Evolutionary conservation across 2,888 invertebrate species (phyloP).

Genomic region (Empis livida): DNA sequence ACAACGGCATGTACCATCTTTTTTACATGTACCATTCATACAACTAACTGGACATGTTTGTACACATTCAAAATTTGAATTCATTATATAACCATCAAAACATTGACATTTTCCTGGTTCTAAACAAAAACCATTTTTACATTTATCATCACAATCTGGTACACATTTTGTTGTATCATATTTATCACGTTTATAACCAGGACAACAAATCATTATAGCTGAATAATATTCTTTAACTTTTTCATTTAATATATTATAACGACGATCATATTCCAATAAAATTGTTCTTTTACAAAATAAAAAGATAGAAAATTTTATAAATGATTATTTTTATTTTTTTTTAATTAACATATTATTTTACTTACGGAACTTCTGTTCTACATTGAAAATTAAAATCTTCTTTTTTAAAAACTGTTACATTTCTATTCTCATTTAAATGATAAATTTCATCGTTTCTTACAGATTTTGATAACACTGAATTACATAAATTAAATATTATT

Average conservation of each 20-base stretch:
- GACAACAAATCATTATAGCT: slow-evolving; percentile 54
- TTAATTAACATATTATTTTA: too few relatives aligned
- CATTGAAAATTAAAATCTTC: too few relatives aligned
- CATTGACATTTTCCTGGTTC: slow-evolving; percentile 26
- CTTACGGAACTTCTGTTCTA: too few relatives aligned
- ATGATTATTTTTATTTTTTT: too few relatives aligned
- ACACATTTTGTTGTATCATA: slow-evolving; percentile 40
- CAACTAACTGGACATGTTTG: slow-evolving; percentile 37
- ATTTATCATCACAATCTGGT: slow-evolving; percentile 33
- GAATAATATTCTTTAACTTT: neutral
- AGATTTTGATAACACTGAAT: too few relatives aligned
- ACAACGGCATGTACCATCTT: slow-evolving; percentile 49
- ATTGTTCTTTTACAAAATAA: neutral
- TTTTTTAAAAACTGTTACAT: too few relatives aligned
- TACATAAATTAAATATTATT: too few relatives aligned
- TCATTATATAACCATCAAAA: slow-evolving; percentile 26
- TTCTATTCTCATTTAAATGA: too few relatives aligned
- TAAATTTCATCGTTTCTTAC: too few relatives aligned
- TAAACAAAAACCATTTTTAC: slow-evolving; percentile 27
- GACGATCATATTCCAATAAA: neutral
- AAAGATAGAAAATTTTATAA: too few relatives aligned
- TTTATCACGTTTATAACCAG: slow-evolving; percentile 48
- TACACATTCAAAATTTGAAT: slow-evolving; percentile 29
- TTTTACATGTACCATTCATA: slow-evolving; percentile 47
- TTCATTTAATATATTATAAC: neutral